Conservation (phyloP, 2,113 vertebrate species). For the Probosciger aterrimus region DNA sequence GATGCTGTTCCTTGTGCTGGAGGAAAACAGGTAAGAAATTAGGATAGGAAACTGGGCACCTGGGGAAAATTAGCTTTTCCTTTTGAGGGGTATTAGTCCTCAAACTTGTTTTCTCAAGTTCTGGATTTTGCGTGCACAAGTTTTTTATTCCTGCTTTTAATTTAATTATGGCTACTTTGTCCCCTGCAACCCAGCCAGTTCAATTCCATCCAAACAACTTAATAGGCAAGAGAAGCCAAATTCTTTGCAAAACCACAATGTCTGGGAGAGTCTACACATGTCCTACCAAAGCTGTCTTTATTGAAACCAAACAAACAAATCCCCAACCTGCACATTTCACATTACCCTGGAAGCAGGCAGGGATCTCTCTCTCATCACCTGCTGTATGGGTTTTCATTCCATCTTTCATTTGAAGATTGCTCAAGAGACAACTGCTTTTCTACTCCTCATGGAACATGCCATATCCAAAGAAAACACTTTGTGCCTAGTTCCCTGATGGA, state of each 20-base stretch:
- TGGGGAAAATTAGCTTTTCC: background rate
- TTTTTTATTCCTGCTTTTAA: slow-evolving; percentile 15
- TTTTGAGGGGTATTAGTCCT: background rate
- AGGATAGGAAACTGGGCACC: background rate
- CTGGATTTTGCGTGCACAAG: background rate
- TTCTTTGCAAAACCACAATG: slow-evolving; percentile 31
- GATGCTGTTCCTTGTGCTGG: background rate
- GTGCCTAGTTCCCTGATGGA: background rate
- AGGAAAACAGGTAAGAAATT: background rate
- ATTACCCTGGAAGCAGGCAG: background rate
- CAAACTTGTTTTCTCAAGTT: background rate
- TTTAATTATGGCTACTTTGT: slow-evolving; percentile 16
- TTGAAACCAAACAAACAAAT: background rate
- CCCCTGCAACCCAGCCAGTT: background rate
- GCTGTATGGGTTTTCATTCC: background rate
- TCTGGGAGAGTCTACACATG: background rate
- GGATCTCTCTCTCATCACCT: background rate
- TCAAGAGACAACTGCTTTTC: background rate
- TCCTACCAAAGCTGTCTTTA: background rate
- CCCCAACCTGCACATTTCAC: background rate
- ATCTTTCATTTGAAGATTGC: background rate
- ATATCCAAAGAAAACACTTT: background rate
- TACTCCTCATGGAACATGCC: background rate
- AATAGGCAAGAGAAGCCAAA: background rate
- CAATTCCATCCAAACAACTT: slow-evolving; percentile 14